Evolutionary conservation across 2,888 invertebrate species (phyloP).

Genomic region (Machimus rusticus): DNA sequence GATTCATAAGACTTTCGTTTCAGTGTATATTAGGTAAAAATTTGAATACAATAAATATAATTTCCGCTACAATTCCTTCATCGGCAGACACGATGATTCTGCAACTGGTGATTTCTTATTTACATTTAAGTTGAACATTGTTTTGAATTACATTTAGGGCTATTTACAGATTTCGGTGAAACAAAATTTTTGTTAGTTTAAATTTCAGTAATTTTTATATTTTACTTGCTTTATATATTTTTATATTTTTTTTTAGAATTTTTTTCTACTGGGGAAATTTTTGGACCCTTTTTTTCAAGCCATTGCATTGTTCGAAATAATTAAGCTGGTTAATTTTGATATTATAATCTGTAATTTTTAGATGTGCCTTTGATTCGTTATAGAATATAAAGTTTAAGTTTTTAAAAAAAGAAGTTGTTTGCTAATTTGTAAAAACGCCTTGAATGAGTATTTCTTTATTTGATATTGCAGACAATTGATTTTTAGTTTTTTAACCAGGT

Average conservation of each 20-base stretch:
- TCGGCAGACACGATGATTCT: neutral
- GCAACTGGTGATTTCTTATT: neutral
- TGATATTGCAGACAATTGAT: neutral
- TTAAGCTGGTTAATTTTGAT: neutral
- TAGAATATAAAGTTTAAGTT: neutral
- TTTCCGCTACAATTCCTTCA: constrained; percentile 2
- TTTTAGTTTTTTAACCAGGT: neutral
- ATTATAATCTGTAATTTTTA: neutral
- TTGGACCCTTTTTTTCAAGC: neutral
- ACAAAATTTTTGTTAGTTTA: neutral
- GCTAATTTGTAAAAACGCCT: neutral
- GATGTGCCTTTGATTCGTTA: neutral
- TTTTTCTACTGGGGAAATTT: constrained; percentile 13
- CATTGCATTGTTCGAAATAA: neutral
- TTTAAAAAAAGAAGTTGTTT: neutral
- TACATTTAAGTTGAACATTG: neutral
- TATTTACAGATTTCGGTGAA: neutral
- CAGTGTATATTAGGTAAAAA: constrained; percentile 49
- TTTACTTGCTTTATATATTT: neutral
- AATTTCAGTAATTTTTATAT: neutral
- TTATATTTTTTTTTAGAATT: neutral
- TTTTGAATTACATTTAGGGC: neutral
- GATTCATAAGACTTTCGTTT: constrained; percentile 64
- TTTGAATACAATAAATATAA: constrained; percentile 27
- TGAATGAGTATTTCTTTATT: neutral